These are phyloP conservation scores for Ridgeia piscesae DNA, from an alignment of 1,140 invertebrate species.

Conservation along the genomic window DNA sequence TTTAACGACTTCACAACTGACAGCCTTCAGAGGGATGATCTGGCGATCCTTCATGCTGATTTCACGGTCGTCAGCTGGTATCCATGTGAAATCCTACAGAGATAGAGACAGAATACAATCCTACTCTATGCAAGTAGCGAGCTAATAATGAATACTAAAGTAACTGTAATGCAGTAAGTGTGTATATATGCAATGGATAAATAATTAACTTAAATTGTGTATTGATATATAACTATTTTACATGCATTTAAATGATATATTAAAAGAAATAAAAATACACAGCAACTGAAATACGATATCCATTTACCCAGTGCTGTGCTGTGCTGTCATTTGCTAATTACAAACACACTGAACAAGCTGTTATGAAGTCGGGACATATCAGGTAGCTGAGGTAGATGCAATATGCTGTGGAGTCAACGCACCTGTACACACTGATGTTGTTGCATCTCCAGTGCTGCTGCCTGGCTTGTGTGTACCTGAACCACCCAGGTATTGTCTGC, in stretches of 20 bases:
- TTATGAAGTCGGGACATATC: not conserved
- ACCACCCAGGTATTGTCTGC: slow-evolving; percentile 2
- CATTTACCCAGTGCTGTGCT: too few species aligned
- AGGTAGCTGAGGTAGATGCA: not conserved
- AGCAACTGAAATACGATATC: too few species aligned
- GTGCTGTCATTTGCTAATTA: too few species aligned
- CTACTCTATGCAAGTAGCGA: not conserved
- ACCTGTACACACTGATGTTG: slow-evolving; percentile 12
- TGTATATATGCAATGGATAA: too few species aligned
- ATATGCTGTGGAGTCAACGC: not conserved
- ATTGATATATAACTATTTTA: too few species aligned
- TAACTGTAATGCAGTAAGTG: not conserved
- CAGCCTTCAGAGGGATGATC: not conserved
- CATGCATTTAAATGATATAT: too few species aligned
- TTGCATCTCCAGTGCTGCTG: not conserved
- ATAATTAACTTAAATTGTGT: too few species aligned
- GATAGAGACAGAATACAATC: not conserved
- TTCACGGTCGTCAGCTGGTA: not conserved
- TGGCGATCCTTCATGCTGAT: not conserved
- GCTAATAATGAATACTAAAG: too few species aligned
- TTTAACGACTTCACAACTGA: not conserved
- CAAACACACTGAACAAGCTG: not conserved
- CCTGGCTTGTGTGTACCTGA: not conserved
- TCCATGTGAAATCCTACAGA: slow-evolving; percentile 14
- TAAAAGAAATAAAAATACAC: too few species aligned